Conservation (phyloP, 2,888 invertebrate species). For the Macrosoma leucophasiata region DNA sequence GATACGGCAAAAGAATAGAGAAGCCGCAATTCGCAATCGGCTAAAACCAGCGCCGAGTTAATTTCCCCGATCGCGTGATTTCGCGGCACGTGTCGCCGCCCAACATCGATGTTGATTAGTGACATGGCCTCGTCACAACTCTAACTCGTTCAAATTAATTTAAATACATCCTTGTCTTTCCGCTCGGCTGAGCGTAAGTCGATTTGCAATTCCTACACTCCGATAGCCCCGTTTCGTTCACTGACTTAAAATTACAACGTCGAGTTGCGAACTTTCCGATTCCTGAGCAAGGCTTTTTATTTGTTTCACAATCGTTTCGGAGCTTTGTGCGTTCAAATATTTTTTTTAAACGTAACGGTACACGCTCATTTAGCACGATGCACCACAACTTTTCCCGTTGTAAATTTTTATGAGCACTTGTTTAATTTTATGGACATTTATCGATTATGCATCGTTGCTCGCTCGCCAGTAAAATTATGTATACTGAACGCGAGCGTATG, state of each 20-base stretch:
- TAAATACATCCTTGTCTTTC: constrained; percentile 66
- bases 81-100: constrained; percentile 4
- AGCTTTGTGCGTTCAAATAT: constrained; percentile 31
- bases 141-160: constrained; percentile 53
- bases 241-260: constrained; percentile 57
- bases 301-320: constrained; percentile 38
- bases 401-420: no score
- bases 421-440: no score
- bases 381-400: no score
- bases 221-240: constrained; percentile 53
- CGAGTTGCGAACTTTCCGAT: constrained; percentile 41
- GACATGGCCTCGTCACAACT: constrained; percentile 27
- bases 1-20: no score
- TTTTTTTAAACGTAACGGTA: no score
- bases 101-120: constrained; percentile 29
- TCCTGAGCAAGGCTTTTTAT: constrained; percentile 36
- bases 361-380: no score
- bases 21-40: no score
- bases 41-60: no score
- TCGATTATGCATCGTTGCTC: no score
- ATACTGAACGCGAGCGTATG: no score
- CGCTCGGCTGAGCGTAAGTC: constrained; percentile 52
- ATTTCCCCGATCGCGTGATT: no score
- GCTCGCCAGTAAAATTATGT: no score
- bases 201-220: constrained; percentile 63